Evolutionary conservation across 1,140 invertebrate species (phyloP), one percentile per base, ranked within the genome.

Genomic region (Stegodyphus mimosarum): DNA sequence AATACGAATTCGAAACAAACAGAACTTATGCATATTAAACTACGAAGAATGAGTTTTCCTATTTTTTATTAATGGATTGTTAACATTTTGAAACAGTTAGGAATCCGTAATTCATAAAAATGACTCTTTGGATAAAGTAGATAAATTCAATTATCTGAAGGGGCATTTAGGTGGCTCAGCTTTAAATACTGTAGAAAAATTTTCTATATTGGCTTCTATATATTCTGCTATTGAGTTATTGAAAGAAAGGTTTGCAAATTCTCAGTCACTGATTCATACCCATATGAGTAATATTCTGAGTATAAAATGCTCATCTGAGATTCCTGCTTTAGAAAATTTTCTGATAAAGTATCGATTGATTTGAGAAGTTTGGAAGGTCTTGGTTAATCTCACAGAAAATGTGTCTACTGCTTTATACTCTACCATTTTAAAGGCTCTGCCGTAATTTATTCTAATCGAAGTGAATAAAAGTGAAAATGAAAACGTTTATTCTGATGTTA

Each of bases 131-230:
- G 55, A 77, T 50, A 66, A 77, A 64, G 17, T 66, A 48, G 60
- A 64, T 11, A 77, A 77, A 51, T 63, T 77, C 6, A 77, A 77
- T 33, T 77, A 77, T 64, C 55, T 77, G 6, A 77, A 64, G 48
- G 18, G n/a, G 2, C 49, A 77, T 66, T 66, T 77, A 50, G 74
- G 63, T 11, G 55, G 74, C 0, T 49, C 17, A 15, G 55, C 74
- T 64, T 15, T 66, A 15, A 77, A 63, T 50, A 50, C 52, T 6
- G 17, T 77, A 63, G 48, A 66, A 17, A 17, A 55, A 5, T 66
- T 77, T 64, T 48, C 55, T 9, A 51, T 73, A 17, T 53, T 50
- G 13, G n/a, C 18, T 9, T 33, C 17, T 11, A 53, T 5, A 15
- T 77, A 77, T 64, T 77, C 7, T 17, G 55, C 74, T 13, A 77